Conservation (phyloP, 30 jellyfish, hydroid and myxozoan species). For the Hydractinia echinata region DNA sequence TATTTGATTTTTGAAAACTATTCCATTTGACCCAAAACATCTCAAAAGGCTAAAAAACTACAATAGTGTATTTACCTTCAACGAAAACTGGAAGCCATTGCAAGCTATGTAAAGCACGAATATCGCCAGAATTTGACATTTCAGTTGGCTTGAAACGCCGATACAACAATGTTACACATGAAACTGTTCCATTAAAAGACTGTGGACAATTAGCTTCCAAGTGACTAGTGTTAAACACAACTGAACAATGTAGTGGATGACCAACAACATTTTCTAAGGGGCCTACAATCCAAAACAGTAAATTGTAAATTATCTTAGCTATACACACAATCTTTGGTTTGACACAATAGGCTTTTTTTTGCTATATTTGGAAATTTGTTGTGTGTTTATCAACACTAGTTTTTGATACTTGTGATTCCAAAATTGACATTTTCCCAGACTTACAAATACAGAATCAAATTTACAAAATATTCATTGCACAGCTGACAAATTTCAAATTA, state of each 20-base stretch:
- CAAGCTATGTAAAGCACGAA: constrained; percentile 62
- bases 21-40: too few relatives aligned
- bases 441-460: too few relatives aligned
- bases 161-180: constrained; percentile 62
- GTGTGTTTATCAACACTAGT: too few relatives aligned
- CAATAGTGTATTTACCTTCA: constrained; percentile 42
- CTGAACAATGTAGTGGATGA: constrained; percentile 58
- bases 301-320: too few relatives aligned
- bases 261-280: constrained; percentile 63
- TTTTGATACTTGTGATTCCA: background rate
- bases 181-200: constrained; percentile 6
- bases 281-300: constrained; percentile 21
- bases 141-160: constrained; percentile 45
- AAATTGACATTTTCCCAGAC: too few relatives aligned
- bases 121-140: constrained; percentile 24
- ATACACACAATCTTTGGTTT: too few relatives aligned
- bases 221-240: background rate
- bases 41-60: too few relatives aligned
- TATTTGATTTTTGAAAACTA: too few relatives aligned
- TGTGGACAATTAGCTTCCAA: constrained; percentile 6
- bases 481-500: too few relatives aligned
- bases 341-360: too few relatives aligned
- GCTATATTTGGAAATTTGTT: too few relatives aligned
- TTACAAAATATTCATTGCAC: too few relatives aligned
- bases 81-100: constrained; percentile 77